Evolutionary conservation across 2,888 invertebrate species (phyloP).

Genomic region (Dioctria linearis): DNA sequence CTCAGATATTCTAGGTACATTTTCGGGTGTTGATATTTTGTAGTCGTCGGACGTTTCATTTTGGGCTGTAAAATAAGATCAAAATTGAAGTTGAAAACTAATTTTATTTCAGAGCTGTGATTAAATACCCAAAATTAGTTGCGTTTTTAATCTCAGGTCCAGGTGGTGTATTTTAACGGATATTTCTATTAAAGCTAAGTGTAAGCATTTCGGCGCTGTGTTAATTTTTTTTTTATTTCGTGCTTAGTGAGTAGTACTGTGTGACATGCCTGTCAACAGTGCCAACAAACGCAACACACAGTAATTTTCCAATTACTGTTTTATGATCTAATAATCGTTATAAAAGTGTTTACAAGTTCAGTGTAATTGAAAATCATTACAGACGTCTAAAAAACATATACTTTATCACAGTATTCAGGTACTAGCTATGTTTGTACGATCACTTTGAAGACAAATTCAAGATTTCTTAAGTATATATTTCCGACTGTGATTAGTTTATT

Average conservation of each 20-base stretch:
- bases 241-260: too few relatives aligned
- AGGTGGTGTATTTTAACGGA: constrained; percentile 4
- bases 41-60: constrained; percentile 2
- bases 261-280: neutral
- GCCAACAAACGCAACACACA: neutral
- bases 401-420: neutral
- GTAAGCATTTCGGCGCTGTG: too few relatives aligned
- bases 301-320: constrained; percentile 5
- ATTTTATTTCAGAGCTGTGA: neutral
- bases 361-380: constrained; percentile 15
- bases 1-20: constrained; percentile 11
- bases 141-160: neutral
- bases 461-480: constrained; percentile 37
- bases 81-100: neutral
- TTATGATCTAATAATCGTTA: constrained; percentile 31
- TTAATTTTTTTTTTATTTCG: too few relatives aligned
- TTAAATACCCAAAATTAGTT: neutral
- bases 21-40: constrained; percentile 22
- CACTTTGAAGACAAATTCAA: neutral
- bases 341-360: constrained; percentile 1
- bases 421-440: neutral
- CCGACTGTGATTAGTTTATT: constrained; percentile 34
- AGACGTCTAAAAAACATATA: constrained; percentile 5
- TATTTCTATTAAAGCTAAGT: neutral
- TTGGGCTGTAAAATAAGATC: neutral